These are phyloP conservation scores for Conus canariensis DNA, from an alignment of 2,888 invertebrate species.

Conservation along the genomic window DNA sequence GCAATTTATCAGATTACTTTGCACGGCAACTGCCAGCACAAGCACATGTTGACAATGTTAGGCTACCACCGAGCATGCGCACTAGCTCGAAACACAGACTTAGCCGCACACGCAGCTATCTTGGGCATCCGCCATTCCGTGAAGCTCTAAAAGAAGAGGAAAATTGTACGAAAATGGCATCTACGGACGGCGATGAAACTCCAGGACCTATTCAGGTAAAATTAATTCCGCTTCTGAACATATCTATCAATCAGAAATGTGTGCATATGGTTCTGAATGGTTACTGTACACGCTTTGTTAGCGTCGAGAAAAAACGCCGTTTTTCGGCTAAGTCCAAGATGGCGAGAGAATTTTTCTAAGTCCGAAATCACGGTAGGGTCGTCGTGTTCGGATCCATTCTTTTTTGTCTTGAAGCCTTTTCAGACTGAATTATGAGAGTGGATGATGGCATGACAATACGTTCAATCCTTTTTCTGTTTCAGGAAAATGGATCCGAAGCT, in stretches of 20 bases:
- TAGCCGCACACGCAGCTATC: constrained; percentile 63
- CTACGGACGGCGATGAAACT: constrained; percentile 51
- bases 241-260: constrained; percentile 39
- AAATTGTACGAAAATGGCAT: constrained; percentile 56
- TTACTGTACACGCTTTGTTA: constrained; percentile 34
- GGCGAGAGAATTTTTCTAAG: constrained; percentile 73
- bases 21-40: too few relatives aligned
- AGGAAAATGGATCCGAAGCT: constrained; percentile 46
- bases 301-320: constrained; percentile 46
- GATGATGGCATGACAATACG: constrained; percentile 2
- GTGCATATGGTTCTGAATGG: neutral
- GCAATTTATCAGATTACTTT: neutral
- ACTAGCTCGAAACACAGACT: constrained; percentile 62
- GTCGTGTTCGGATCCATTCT: constrained; percentile 45
- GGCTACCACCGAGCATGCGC: constrained; percentile 64
- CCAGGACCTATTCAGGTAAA: constrained; percentile 53
- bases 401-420: constrained; percentile 22
- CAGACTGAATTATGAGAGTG: neutral
- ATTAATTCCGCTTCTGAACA: constrained; percentile 39
- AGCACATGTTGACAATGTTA: constrained; percentile 25
- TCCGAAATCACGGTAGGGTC: constrained; percentile 55
- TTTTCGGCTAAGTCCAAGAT: constrained; percentile 71
- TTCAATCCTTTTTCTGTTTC: constrained; percentile 44
- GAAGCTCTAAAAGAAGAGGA: constrained; percentile 44
- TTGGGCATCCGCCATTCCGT: constrained; percentile 54